phyloP scores from a whole-genome alignment of 2,797 vertebrate species.

The Poeciliopsis paucimaculata region DNA sequence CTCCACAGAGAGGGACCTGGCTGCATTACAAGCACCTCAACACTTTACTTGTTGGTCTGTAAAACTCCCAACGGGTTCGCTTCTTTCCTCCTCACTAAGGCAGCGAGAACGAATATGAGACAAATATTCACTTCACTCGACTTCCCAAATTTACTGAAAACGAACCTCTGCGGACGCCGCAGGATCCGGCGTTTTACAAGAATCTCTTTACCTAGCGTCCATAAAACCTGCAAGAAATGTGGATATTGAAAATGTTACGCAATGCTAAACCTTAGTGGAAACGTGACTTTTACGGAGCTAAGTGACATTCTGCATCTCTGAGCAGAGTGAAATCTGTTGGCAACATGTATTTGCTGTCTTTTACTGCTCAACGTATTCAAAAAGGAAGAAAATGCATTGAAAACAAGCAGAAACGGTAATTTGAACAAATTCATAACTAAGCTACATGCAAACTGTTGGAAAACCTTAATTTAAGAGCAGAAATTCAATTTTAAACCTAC shows the following conservation, averaged over 20 bases:
- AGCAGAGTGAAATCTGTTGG: neutral
- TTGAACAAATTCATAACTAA: neutral
- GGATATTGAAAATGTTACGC: neutral
- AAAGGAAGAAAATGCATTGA: neutral
- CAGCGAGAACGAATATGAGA: slow-evolving; percentile 13
- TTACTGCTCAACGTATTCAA: neutral
- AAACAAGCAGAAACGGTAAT: neutral
- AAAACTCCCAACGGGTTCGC: slow-evolving; percentile 22
- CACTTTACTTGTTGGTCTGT: slow-evolving; percentile 32
- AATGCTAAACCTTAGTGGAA: neutral
- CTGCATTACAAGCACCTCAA: slow-evolving; percentile 35
- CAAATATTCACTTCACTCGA: slow-evolving; percentile 20
- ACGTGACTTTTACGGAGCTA: neutral
- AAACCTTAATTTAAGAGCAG: neutral
- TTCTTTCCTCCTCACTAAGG: slow-evolving; percentile 10
- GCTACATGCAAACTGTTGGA: neutral
- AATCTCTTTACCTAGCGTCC: slow-evolving; percentile 19
- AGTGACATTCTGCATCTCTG: neutral
- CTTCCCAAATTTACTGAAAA: slow-evolving; percentile 14
- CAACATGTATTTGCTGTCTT: neutral
- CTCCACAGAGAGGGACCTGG: slow-evolving; percentile 30
- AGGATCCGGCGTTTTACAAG: slow-evolving; percentile 29
- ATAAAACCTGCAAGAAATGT: slow-evolving; percentile 7
- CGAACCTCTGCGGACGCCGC: slow-evolving; percentile 5
- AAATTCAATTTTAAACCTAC: neutral